These are phyloP conservation scores for Megathymus violae DNA, from an alignment of 1,140 invertebrate species.

Conservation along the genomic window DNA sequence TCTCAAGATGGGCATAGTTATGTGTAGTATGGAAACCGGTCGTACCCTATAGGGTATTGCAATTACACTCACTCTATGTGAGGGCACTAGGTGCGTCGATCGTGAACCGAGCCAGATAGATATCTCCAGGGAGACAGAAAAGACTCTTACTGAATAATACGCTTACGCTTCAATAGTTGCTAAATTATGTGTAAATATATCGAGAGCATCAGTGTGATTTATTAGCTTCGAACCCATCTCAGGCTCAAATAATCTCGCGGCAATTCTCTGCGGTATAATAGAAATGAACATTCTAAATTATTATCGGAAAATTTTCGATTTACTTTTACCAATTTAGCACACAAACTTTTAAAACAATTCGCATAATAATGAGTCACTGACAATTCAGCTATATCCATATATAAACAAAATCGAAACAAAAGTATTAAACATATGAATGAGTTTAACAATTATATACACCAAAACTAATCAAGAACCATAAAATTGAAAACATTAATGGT, in stretches of 20 bases:
- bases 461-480: too few species aligned
- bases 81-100: slow-evolving; percentile 48
- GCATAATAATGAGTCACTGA: too few species aligned
- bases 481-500: too few species aligned
- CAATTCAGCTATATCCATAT: too few species aligned
- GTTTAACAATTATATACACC: too few species aligned
- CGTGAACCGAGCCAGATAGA: slow-evolving; percentile 39
- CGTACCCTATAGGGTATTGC: slow-evolving; percentile 58
- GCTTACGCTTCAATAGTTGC: slow-evolving; percentile 44
- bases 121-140: slow-evolving; percentile 50
- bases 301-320: too few species aligned
- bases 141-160: slow-evolving; percentile 53
- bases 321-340: too few species aligned
- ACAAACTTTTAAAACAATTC: too few species aligned
- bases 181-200: slow-evolving; percentile 49
- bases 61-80: slow-evolving; percentile 57
- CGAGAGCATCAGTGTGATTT: slow-evolving; percentile 31
- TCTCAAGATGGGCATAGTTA: slow-evolving; percentile 58
- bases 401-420: too few species aligned
- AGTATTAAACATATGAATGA: too few species aligned
- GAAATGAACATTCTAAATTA: too few species aligned
- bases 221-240: slow-evolving; percentile 44
- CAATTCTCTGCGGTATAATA: too few species aligned
- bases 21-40: slow-evolving; percentile 54
- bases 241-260: not conserved